Evolutionary conservation across 2,888 invertebrate species (phyloP), one percentile per base, ranked within the genome.

Genomic region (Hydraecia micacea): DNA sequence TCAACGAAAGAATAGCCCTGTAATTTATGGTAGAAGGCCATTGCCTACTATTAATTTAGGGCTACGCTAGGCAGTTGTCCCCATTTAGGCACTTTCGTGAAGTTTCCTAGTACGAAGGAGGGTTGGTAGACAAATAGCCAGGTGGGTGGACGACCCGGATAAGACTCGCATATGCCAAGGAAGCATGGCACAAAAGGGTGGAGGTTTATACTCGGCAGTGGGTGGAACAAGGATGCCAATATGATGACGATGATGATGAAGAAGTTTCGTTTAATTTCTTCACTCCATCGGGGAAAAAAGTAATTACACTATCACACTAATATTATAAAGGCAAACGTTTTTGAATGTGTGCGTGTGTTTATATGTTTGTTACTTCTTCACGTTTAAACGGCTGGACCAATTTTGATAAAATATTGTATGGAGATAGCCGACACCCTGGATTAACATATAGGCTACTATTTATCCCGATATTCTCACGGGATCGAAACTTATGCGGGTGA

Each of bases 11-110:
- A 80, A 79, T 28, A 55, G 36, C 60, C 28, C 2, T 2, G 42
- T 70, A 52, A 81, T 80, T 75, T 75, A 70, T 66, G 65, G 25
- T 36, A 55, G 11, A 9, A 75, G 81, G 76, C 28, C 81, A 66
- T 36, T n/a, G 58, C 32, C 28, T 49, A 25, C 32, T 36, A 68
- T n/a, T 49, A 15, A 70, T 66, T 42, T 66, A 52, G 36, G n/a
- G 9, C 42, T 1, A 5, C 1, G 55, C 6, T 28, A n/a, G 13
- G 32, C 39, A 21, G 2, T 6, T 72, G 58, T 28, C 15, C 58
- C 15, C 28, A 46, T 60, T 67, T 11, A 52, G 21, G 36, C 18
- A 8, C 0, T 62, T 52, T 77, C 52, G 7, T 9, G 69, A 49
- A 73, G 15, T 28, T 25, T 68, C 28, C 9, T 67, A 6, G 28